These are phyloP conservation scores for Cladopsammia gracilis DNA, from an alignment of 64 coral and sea anemone species.

Conservation along the genomic window DNA sequence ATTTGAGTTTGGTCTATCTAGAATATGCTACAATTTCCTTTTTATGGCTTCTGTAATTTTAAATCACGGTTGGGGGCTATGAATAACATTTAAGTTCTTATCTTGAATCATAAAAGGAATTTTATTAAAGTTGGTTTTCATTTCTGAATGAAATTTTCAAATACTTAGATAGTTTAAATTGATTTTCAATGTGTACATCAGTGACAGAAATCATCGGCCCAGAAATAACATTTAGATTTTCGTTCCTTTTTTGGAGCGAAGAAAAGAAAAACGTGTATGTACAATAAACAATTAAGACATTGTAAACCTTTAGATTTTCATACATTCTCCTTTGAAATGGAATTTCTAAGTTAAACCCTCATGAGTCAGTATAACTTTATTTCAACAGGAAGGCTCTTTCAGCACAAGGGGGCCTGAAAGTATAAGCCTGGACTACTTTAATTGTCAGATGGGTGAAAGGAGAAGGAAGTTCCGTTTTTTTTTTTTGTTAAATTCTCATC, in stretches of 20 bases:
- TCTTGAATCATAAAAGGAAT: slow-evolving; percentile 10
- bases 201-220: too few species aligned
- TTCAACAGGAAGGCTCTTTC: too few species aligned
- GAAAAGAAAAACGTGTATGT: too few species aligned
- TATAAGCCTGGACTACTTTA: too few species aligned
- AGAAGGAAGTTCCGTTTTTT: too few species aligned
- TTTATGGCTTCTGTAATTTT: slow-evolving; percentile 11
- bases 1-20: neutral
- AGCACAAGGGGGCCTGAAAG: too few species aligned
- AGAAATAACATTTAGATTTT: too few species aligned
- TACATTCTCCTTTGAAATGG: too few species aligned
- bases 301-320: neutral
- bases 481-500: neutral
- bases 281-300: neutral
- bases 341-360: too few species aligned
- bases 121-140: neutral
- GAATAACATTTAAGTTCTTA: neutral
- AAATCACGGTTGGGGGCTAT: neutral
- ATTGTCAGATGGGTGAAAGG: too few species aligned
- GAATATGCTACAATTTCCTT: neutral
- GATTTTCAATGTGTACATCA: neutral
- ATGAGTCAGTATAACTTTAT: too few species aligned
- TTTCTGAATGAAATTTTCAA: neutral
- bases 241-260: too few species aligned
- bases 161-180: neutral